Evolutionary conservation across 2,888 invertebrate genomes (phyloP).

Genomic region (Helicoverpa assulta): DNA sequence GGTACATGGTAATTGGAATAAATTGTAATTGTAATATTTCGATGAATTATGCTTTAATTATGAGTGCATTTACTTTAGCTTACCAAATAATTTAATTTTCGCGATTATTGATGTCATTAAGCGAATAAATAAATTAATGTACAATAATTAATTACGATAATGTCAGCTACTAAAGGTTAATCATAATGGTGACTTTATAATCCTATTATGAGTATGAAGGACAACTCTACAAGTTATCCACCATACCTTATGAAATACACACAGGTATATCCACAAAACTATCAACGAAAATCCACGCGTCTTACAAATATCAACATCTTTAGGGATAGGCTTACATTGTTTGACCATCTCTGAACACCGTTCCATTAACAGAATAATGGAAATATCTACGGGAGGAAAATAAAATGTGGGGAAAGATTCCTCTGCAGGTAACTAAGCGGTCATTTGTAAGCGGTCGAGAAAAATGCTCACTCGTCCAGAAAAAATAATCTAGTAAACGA

Average conservation of each 20-base stretch:
- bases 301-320: conserved; percentile 68
- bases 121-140: too few relatives aligned
- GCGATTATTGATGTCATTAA: too few relatives aligned
- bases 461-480: conserved; percentile 85
- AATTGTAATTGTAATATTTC: too few relatives aligned
- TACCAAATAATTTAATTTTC: too few relatives aligned
- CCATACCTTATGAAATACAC: too few relatives aligned
- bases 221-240: too few relatives aligned
- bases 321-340: conserved; percentile 79
- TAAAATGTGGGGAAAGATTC: conserved; percentile 85
- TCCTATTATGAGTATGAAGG: too few relatives aligned
- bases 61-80: background rate
- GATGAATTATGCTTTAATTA: background rate
- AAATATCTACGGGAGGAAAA: conserved; percentile 82
- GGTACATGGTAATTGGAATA: background rate
- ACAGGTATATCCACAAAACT: background rate
- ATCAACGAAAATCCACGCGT: conserved; percentile 43
- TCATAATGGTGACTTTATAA: too few relatives aligned
- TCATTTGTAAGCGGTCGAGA: conserved; percentile 87
- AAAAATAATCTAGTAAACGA: conserved; percentile 82
- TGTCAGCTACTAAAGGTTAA: too few relatives aligned
- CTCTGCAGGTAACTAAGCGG: conserved; percentile 83
- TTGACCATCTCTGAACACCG: conserved; percentile 79
- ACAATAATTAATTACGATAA: too few relatives aligned
- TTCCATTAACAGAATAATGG: conserved; percentile 87